Evolutionary conservation across 2,797 vertebrate species (phyloP).

Genomic region (Strix occidentalis): DNA sequence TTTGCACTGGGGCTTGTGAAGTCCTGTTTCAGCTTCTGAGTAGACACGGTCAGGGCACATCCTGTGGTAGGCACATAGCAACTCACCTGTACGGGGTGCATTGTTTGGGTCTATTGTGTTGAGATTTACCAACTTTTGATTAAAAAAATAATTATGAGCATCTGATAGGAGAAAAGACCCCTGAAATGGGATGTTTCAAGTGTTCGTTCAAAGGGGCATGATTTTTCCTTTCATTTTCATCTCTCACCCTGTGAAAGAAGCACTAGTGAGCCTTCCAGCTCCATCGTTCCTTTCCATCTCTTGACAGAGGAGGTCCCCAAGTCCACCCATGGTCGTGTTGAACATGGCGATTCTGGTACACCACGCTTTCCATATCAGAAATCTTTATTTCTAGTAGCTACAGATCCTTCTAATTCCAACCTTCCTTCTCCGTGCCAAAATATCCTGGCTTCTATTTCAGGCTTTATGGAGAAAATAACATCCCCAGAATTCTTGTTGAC

Average conservation of each 20-base stretch:
- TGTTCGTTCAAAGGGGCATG: not conserved
- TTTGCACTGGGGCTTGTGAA: not conserved
- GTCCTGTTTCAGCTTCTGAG: not conserved
- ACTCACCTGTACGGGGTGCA: not conserved
- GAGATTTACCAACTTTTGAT: not conserved
- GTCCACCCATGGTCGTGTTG: not conserved
- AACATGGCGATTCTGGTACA: not conserved
- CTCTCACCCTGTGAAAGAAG: not conserved
- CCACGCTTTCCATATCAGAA: not conserved
- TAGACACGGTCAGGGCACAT: not conserved
- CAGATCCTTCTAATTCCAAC: not conserved
- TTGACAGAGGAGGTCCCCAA: not conserved
- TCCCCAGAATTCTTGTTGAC: not conserved
- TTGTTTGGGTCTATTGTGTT: not conserved
- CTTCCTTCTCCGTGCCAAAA: not conserved
- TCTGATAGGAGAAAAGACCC: not conserved
- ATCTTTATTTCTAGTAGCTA: not conserved
- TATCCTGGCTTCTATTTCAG: not conserved
- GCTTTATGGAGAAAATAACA: conserved; percentile 5
- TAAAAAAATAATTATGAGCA: not conserved
- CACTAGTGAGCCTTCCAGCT: not conserved
- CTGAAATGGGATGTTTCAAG: not conserved
- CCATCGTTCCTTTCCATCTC: not conserved
- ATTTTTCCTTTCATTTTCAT: not conserved
- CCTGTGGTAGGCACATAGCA: not conserved